phyloP scores from a whole-genome alignment of 2,797 vertebrate genomes.

The Cygnus olor region DNA sequence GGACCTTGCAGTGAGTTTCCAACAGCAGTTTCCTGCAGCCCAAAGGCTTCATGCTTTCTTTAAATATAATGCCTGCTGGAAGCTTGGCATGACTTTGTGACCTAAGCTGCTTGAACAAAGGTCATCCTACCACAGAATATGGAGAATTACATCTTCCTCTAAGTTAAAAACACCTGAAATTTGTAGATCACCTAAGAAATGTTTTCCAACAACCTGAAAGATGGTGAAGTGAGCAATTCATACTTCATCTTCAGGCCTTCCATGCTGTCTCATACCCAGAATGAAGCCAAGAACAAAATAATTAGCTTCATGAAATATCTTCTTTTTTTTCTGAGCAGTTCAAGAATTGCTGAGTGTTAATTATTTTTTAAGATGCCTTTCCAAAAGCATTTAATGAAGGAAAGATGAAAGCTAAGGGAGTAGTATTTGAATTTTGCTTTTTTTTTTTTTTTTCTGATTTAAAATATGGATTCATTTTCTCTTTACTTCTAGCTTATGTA shows the following conservation, averaged over 20 bases:
- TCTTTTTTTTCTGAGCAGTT: background rate
- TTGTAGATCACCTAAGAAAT: background rate
- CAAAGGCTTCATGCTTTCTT: background rate
- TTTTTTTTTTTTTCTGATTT: background rate
- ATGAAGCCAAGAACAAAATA: background rate
- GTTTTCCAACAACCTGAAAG: background rate
- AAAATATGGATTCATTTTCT: slow-evolving; percentile 24
- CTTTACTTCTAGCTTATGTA: background rate
- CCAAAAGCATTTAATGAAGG: slow-evolving; percentile 31
- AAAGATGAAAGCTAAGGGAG: background rate
- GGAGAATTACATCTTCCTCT: background rate
- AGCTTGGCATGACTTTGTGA: background rate
- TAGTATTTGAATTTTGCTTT: background rate
- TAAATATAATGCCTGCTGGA: background rate
- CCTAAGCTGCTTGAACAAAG: background rate
- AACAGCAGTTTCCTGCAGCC: background rate
- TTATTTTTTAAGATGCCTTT: background rate
- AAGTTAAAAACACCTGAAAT: background rate
- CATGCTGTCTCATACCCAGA: background rate
- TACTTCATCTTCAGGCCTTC: background rate
- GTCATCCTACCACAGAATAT: background rate
- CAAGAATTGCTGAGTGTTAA: background rate
- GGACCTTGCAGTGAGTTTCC: background rate
- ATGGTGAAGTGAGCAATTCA: background rate
- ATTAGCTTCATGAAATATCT: slow-evolving; percentile 18